phyloP scores from a whole-genome alignment of 2,888 invertebrate species.

The Eupithecia centaureata region DNA sequence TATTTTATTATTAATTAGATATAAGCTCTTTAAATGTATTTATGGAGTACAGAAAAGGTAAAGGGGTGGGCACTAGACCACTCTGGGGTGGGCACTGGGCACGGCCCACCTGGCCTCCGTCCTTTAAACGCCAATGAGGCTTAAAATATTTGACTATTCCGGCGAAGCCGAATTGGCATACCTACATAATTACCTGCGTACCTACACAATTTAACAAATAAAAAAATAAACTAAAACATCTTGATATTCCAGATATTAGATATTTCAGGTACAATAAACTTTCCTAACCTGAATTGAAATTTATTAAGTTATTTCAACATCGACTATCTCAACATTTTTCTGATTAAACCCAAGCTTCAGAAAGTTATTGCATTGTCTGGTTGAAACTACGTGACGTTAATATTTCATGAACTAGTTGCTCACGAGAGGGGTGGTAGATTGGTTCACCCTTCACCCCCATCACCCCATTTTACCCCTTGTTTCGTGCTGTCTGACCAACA shows the following conservation, averaged over 20 bases:
- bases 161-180: no score
- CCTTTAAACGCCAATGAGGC: no score
- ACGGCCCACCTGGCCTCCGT: no score
- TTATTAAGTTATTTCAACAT: background rate
- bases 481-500: constrained; percentile 27
- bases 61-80: no score
- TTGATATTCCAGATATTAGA: no score
- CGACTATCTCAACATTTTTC: constrained; percentile 3
- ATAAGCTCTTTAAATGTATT: no score
- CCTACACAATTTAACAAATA: no score
- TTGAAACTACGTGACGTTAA: constrained; percentile 23
- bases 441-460: constrained; percentile 4
- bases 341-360: constrained; percentile 13
- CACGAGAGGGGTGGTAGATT: constrained; percentile 17
- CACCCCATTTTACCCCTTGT: constrained; percentile 11
- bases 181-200: no score
- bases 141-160: no score
- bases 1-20: no score
- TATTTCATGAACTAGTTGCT: constrained; percentile 33
- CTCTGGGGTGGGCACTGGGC: no score
- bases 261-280: background rate
- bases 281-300: background rate
- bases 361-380: constrained; percentile 10
- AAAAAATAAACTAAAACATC: background rate
- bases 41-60: no score